Evolutionary conservation across 2,888 invertebrate species (phyloP).

Genomic region (Cerceris rybyensis): DNA sequence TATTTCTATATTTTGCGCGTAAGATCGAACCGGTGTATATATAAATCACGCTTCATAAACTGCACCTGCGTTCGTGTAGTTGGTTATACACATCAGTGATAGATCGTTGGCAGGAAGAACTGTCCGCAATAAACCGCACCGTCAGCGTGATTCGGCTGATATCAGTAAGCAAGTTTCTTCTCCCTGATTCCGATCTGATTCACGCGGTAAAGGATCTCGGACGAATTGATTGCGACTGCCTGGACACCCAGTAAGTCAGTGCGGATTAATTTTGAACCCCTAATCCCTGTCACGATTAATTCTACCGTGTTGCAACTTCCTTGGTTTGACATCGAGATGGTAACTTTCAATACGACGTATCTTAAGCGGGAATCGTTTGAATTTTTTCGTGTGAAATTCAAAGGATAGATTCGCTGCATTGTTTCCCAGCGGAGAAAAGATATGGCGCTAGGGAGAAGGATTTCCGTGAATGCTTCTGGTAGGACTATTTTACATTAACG

Average conservation of each 20-base stretch:
- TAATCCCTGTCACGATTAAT: slow-evolving; percentile 32
- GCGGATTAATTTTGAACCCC: slow-evolving; percentile 60
- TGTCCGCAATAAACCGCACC: slow-evolving; percentile 58
- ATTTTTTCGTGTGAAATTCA: too few relatives aligned
- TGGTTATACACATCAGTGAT: slow-evolving; percentile 46
- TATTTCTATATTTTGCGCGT: slow-evolving; percentile 37
- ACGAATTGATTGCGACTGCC: slow-evolving; percentile 62
- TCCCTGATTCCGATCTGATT: slow-evolving; percentile 59
- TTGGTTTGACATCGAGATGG: too few relatives aligned
- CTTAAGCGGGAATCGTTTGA: too few relatives aligned
- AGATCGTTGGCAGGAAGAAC: slow-evolving; percentile 59
- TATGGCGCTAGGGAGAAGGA: slow-evolving; percentile 23
- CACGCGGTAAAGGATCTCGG: slow-evolving; percentile 57
- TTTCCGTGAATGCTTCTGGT: slow-evolving; percentile 42
- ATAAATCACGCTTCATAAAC: slow-evolving; percentile 56
- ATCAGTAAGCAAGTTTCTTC: slow-evolving; percentile 63
- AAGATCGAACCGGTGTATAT: slow-evolving; percentile 40
- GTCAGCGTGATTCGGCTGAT: slow-evolving; percentile 68
- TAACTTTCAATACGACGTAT: too few relatives aligned
- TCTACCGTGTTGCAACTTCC: slow-evolving; percentile 18
- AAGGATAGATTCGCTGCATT: neutral
- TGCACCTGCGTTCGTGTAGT: slow-evolving; percentile 48
- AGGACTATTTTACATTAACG: slow-evolving; percentile 66
- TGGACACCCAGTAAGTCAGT: slow-evolving; percentile 54
- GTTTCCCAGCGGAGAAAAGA: slow-evolving; percentile 12